phyloP scores from a whole-genome alignment of 2,113 vertebrate genomes.

The Bolborhynchus lineola region DNA sequence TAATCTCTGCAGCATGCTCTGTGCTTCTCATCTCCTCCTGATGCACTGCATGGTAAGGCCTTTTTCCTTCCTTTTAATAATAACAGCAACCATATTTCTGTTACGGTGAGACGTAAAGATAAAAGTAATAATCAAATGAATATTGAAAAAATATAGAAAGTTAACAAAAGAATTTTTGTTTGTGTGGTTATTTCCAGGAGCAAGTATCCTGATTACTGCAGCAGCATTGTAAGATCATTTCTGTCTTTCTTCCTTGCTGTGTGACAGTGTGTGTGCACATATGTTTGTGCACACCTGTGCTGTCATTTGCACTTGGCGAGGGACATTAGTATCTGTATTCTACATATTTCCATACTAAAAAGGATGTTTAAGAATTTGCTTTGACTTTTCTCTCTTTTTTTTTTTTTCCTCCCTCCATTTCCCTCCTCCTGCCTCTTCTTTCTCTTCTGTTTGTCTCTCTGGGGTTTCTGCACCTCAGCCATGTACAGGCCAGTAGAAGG shows the following conservation, averaged over 20 bases:
- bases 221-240: slow-evolving; percentile 38
- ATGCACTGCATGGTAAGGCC: slow-evolving; percentile 93
- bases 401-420: not conserved
- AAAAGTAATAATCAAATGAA: not conserved
- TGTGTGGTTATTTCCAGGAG: not conserved
- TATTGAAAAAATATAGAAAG: not conserved
- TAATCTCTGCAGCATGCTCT: slow-evolving; percentile 82
- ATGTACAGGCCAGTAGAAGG: not conserved
- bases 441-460: not conserved
- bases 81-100: slow-evolving; percentile 20
- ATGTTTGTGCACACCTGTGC: not conserved
- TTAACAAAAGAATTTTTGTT: not conserved
- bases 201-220: slow-evolving; percentile 41
- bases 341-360: not conserved
- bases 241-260: slow-evolving; percentile 2
- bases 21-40: slow-evolving; percentile 90
- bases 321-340: not conserved
- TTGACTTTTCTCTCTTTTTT: not conserved
- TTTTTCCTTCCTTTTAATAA: slow-evolving; percentile 39
- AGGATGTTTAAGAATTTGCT: not conserved
- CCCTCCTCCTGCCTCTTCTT: not conserved
- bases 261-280: not conserved
- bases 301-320: not conserved
- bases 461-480: not conserved
- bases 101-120: not conserved